Conservation (phyloP, 1,140 invertebrate species). For the Drosophila sturtevanti region DNA sequence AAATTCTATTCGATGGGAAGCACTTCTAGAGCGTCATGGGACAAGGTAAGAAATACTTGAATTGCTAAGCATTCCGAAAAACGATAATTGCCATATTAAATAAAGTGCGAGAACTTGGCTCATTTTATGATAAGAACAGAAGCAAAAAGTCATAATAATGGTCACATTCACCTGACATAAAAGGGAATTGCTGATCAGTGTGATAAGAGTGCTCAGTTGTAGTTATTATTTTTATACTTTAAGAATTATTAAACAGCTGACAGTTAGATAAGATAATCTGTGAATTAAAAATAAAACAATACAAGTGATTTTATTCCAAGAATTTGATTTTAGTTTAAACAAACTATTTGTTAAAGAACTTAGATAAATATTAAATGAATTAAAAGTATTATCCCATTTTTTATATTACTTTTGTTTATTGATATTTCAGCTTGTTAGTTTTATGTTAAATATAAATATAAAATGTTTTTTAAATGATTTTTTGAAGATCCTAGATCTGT, state of each 20-base stretch:
- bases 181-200: not conserved
- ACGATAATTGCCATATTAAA: constrained; percentile 67
- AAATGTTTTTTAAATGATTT: no score
- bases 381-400: no score
- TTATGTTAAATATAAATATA: no score
- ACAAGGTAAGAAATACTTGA: constrained; percentile 14
- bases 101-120: constrained; percentile 38
- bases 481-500: no score
- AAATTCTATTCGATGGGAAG: not conserved
- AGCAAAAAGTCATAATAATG: not conserved
- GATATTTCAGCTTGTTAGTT: no score
- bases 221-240: no score
- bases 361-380: no score
- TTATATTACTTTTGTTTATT: no score
- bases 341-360: no score
- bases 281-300: not conserved
- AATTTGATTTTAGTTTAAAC: no score
- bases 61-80: constrained; percentile 11
- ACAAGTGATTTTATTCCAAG: no score
- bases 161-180: not conserved
- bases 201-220: not conserved
- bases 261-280: not conserved
- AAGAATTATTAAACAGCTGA: not conserved
- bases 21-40: not conserved
- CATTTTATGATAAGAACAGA: constrained; percentile 38